Evolutionary conservation across 1,140 invertebrate genomes (phyloP), one percentile per base, ranked within the genome.

Genomic region (Pseudobourletiella spinata): DNA sequence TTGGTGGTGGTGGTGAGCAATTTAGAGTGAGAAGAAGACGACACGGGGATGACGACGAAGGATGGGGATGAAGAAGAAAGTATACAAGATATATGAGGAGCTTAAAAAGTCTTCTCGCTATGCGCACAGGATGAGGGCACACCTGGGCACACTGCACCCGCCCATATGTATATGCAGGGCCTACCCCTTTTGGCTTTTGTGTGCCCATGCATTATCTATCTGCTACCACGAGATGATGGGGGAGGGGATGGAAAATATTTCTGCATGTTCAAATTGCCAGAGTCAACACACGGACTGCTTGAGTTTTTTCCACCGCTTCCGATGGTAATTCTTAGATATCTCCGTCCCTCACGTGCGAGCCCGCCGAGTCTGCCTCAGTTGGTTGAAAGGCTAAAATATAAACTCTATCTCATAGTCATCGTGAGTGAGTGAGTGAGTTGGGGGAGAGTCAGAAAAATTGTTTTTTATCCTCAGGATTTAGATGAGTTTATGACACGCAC

Each of bases 381-480:
- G n/a, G n/a, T n/a, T n/a, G n/a, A n/a, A n/a, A n/a, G n/a, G n/a
- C n/a, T n/a, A n/a, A n/a, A n/a, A n/a, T n/a, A n/a, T n/a, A n/a
- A n/a, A n/a, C n/a, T n/a, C 32, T 39, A 39, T 8, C 32, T n/a
- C 32, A 11, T n/a, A 8, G n/a, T 39, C 32, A 39, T 39, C 32
- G 32, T 39, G n/a, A 39, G 32, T 39, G n/a, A 39, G 8, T 39
- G 8, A 39, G 32, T n/a, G 32, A 39, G 32, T 11, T 39, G 8
- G 32, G n/a, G n/a, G n/a, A n/a, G 32, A 8, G n/a, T 39, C 8
- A 46, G 44, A 51, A 51, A 51, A 25, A 51, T 51, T 51, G 48
- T 51, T 51, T 51, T 51, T 51, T 51, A 51, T 51, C 48, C 16
- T 26, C 4, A 51, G 48, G 48, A 51, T 51, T 51, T 51, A 51